These are phyloP conservation scores for Oscheius myriophilus DNA, from an alignment of 2,888 invertebrate species.

Conservation along the genomic window DNA sequence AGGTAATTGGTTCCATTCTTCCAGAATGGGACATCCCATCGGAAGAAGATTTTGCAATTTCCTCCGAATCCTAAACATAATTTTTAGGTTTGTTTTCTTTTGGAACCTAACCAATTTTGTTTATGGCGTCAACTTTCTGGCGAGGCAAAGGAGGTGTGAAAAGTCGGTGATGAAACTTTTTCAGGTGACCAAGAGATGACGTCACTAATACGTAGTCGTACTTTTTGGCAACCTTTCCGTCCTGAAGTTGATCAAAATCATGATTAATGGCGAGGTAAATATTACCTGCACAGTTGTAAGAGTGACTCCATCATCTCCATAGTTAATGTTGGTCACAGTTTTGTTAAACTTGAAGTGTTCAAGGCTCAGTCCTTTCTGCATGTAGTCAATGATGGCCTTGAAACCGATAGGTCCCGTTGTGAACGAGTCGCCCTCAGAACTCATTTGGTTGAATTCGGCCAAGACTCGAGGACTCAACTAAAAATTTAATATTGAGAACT, in stretches of 20 bases:
- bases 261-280: background rate
- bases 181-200: constrained; percentile 64
- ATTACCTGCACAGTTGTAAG: constrained; percentile 12
- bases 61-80: constrained; percentile 55
- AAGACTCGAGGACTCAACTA: constrained; percentile 61
- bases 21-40: constrained; percentile 64
- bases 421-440: constrained; percentile 57
- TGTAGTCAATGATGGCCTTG: constrained; percentile 56
- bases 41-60: constrained; percentile 61
- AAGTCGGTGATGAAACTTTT: constrained; percentile 52
- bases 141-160: constrained; percentile 55
- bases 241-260: constrained; percentile 10
- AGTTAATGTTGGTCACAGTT: constrained; percentile 55
- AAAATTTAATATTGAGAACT: background rate
- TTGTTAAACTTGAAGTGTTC: constrained; percentile 51
- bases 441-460: constrained; percentile 63
- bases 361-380: constrained; percentile 40
- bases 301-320: constrained; percentile 31
- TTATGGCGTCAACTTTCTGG: constrained; percentile 59
- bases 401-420: constrained; percentile 60
- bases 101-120: constrained; percentile 40
- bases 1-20: constrained; percentile 53
- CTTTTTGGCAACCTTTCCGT: constrained; percentile 31
- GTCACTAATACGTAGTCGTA: constrained; percentile 67
- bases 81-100: background rate